These are phyloP conservation scores for Macrostomum lignano DNA, from an alignment of 1,140 invertebrate species.

Conservation along the genomic window DNA sequence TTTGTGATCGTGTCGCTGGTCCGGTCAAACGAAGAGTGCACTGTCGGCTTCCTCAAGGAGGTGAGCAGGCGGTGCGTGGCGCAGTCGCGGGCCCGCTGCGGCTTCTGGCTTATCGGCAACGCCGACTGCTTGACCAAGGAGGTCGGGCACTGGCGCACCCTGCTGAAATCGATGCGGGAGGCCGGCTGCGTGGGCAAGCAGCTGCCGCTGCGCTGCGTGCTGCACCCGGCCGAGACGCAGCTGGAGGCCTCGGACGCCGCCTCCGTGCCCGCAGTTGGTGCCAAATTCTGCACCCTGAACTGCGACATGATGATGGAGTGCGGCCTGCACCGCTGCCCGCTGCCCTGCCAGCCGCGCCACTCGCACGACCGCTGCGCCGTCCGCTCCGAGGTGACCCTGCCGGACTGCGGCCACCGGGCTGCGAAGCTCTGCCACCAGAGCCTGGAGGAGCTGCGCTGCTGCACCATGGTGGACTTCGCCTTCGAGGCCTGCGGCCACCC, in stretches of 20 bases:
- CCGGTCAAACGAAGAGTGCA: too few relatives aligned
- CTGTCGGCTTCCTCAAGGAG: too few relatives aligned
- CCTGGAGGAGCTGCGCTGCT: too few relatives aligned
- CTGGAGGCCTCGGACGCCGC: background rate
- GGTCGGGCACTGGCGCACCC: background rate
- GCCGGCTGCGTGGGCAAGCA: background rate
- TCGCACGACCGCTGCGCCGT: background rate
- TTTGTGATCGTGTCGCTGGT: too few relatives aligned
- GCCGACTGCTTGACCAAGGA: too few relatives aligned
- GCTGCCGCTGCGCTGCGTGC: background rate
- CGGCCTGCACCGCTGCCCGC: background rate
- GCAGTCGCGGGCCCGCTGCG: too few relatives aligned
- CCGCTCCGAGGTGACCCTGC: too few relatives aligned
- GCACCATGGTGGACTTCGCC: background rate
- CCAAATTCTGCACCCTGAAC: constrained; percentile 1
- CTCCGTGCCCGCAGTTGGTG: background rate
- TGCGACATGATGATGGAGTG: constrained; percentile 1
- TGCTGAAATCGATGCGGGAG: background rate
- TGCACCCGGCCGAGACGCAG: background rate
- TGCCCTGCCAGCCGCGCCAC: constrained; percentile 2
- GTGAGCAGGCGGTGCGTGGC: too few relatives aligned
- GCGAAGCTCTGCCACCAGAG: too few relatives aligned
- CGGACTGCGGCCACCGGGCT: too few relatives aligned
- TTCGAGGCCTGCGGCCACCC: constrained; percentile 2
- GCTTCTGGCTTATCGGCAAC: too few relatives aligned